Base-by-base conservation (phyloP, 2,888 invertebrate genomes). In the Tenthredo amoena region DNA sequence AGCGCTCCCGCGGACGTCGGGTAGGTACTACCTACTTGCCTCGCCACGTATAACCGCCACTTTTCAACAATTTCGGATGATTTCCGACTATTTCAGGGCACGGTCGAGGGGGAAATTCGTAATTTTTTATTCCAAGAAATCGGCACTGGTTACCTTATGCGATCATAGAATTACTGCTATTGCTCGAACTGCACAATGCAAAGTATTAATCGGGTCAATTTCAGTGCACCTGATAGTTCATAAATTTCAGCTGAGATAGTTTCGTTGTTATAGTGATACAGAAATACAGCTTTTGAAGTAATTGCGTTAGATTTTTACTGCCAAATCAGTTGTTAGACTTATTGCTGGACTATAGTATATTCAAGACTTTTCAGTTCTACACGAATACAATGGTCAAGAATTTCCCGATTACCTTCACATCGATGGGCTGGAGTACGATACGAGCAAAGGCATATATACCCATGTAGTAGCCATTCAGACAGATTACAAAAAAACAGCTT, bases 31-130 rank as follows among this genome's bases (percentile, higher is more conserved):
- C 18, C n/a, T 34, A 31, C 12, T 55, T 55, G n/a, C 40, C 31
- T 10, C 55, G 47, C 12, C 34, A 77, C 40, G 15, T 65, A 40
- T 81, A 81, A 81, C 81, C 81, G 65, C 81, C 65, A 81, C 81
- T 81, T 81, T 81, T 58, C 62, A 43, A 40, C 81, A 40, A 62
- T 81, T 81, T 62, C 81, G 40, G 31, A 34, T 55, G 34, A 79
- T 79, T 58, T 79, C 55, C 58, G 79, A 71, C 68, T 68, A 34
- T 62, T 15, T 34, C 2, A 68, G 12, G n/a, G 18, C 71, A 15
- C 37, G 37, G 37, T 71, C n/a, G n/a, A 58, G n/a, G 79, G 37
- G 58, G 58, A 55, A 34, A 79, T 79, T 31, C 55, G n/a, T 26
- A 31, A 47, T 71, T 71, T n/a, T 71, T 37, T 4, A 58, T 37